Conservation (phyloP, 2,113 vertebrate species). For the Sander vitreus region DNA sequence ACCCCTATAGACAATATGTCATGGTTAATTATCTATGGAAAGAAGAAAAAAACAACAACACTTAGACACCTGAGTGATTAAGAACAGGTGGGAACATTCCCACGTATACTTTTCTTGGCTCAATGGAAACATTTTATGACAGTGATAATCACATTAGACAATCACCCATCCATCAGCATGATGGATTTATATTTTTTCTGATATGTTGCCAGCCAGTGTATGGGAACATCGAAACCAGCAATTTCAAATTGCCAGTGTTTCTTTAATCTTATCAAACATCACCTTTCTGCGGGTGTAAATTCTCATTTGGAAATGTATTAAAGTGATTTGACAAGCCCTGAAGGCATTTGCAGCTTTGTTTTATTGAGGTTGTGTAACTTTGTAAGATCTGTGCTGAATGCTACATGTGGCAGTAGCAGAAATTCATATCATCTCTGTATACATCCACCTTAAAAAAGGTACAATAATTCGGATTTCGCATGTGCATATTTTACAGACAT, state of each 20-base stretch:
- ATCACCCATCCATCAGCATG: slow-evolving; percentile 51
- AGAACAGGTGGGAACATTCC: slow-evolving; percentile 3
- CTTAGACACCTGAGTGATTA: neutral
- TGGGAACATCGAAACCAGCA: slow-evolving; percentile 19
- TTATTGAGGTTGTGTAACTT: slow-evolving; percentile 9
- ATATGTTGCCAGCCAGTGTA: neutral
- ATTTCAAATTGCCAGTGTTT: slow-evolving; percentile 34
- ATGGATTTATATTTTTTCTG: slow-evolving; percentile 16
- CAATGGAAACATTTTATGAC: slow-evolving; percentile 9
- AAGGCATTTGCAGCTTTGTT: slow-evolving; percentile 23
- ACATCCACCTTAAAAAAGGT: neutral
- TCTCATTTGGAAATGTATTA: slow-evolving; percentile 40
- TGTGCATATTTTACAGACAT: neutral
- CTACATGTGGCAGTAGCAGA: neutral
- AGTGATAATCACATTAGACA: slow-evolving; percentile 46
- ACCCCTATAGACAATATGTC: neutral
- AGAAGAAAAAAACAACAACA: neutral
- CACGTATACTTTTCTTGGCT: slow-evolving; percentile 11
- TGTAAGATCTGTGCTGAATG: neutral
- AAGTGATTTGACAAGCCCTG: slow-evolving; percentile 42
- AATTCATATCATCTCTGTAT: neutral
- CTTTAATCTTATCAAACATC: slow-evolving; percentile 27
- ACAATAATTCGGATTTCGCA: neutral
- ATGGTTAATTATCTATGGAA: neutral
- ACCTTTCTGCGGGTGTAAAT: slow-evolving; percentile 34